Evolutionary conservation across 2,888 invertebrate genomes (phyloP).

Genomic region (Neria commutata): DNA sequence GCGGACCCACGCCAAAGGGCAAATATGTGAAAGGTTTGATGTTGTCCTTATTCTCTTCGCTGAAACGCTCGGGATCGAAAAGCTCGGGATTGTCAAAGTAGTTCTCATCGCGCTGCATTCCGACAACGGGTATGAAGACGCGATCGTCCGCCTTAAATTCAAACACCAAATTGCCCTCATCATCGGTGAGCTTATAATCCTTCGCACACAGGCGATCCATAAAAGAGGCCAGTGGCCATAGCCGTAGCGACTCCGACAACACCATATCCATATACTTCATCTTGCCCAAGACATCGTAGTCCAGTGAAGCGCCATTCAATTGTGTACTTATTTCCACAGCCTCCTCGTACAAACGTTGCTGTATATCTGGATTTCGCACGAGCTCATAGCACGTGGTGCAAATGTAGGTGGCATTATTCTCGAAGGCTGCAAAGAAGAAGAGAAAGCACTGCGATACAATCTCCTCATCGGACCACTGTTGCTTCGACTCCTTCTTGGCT

Average conservation of each 20-base stretch:
- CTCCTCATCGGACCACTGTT: slow-evolving; percentile 50
- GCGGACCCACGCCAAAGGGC: slow-evolving; percentile 68
- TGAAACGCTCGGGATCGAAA: slow-evolving; percentile 66
- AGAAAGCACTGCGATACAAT: slow-evolving; percentile 65
- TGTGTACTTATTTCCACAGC: slow-evolving; percentile 61
- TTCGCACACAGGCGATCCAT: slow-evolving; percentile 64
- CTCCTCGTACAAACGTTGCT: slow-evolving; percentile 65
- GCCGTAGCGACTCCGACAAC: slow-evolving; percentile 62
- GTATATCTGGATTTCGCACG: slow-evolving; percentile 65
- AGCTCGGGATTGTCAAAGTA: slow-evolving; percentile 65
- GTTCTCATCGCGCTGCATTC: slow-evolving; percentile 64
- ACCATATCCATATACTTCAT: slow-evolving; percentile 69
- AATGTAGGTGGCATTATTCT: slow-evolving; percentile 55
- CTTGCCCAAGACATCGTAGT: slow-evolving; percentile 64
- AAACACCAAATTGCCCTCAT: slow-evolving; percentile 61
- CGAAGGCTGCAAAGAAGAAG: slow-evolving; percentile 66
- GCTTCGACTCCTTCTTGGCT: slow-evolving; percentile 53
- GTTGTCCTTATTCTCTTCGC: too few species aligned
- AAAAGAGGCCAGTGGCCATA: slow-evolving; percentile 62
- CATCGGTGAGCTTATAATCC: slow-evolving; percentile 57
- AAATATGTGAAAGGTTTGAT: slow-evolving; percentile 64
- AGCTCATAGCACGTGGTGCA: slow-evolving; percentile 65
- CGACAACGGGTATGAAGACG: slow-evolving; percentile 58
- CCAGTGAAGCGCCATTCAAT: slow-evolving; percentile 60
- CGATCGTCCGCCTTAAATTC: slow-evolving; percentile 65